Percentiles rank a stretch among this genome's conserved stretches.
These are phyloP conservation scores for Phodopus roborovskii DNA, from an alignment of 2,113 vertebrate genomes.

Conservation along the genomic window DNA sequence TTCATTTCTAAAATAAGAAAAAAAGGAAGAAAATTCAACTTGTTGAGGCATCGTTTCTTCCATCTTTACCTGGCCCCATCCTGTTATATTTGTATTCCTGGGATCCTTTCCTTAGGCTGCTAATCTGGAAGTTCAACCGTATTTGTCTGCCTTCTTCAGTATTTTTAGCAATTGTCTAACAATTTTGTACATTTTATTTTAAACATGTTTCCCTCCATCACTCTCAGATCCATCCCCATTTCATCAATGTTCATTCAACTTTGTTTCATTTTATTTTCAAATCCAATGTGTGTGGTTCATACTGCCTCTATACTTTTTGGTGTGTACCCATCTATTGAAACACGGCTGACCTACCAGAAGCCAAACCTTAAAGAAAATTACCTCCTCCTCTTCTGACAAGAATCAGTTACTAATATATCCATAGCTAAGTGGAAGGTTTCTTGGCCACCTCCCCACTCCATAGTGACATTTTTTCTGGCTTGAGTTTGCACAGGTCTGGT, in stretches of 20 bases:
- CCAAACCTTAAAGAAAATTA: not conserved
- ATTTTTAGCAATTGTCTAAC: not conserved
- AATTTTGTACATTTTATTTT: not conserved
- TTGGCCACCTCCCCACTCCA: not conserved
- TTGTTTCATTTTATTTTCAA: not conserved
- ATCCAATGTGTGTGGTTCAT: not conserved
- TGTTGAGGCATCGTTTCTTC: not conserved
- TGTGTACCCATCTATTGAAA: not conserved
- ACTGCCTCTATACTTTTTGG: too few relatives aligned
- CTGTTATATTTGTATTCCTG: rapidly evolving
- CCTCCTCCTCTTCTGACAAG: not conserved
- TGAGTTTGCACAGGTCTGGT: not conserved
- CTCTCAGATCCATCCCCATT: not conserved
- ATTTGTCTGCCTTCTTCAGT: not conserved
- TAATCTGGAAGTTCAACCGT: not conserved
- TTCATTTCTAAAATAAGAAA: not conserved
- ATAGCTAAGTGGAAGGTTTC: not conserved
- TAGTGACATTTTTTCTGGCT: not conserved
- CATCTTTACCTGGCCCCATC: not conserved
- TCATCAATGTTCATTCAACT: not conserved
- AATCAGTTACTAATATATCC: not conserved
- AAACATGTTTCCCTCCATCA: not conserved
- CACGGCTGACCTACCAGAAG: too few relatives aligned
- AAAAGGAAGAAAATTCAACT: not conserved
- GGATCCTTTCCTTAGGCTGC: not conserved